Conservation (phyloP, 2,888 invertebrate species). For the Neria commutata region DNA sequence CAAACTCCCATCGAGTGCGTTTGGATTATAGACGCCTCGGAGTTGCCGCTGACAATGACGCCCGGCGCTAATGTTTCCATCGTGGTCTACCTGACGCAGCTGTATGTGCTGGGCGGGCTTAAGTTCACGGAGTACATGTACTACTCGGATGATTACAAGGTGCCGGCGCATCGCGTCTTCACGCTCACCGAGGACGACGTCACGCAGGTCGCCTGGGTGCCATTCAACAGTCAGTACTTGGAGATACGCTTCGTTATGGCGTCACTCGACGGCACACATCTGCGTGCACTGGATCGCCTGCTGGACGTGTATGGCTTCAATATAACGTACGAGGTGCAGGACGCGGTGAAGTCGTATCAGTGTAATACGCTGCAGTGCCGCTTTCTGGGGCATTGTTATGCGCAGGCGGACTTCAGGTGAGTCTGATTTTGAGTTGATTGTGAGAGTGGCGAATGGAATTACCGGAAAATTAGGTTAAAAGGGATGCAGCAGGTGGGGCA, state of each 20-base stretch:
- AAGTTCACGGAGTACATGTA: slow-evolving; percentile 79
- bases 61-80: slow-evolving; percentile 70
- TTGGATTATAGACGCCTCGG: slow-evolving; percentile 86
- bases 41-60: slow-evolving; percentile 39
- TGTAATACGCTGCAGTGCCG: slow-evolving; percentile 85
- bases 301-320: slow-evolving; percentile 91
- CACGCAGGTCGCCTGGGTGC: slow-evolving; percentile 69
- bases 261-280: slow-evolving; percentile 78
- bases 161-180: slow-evolving; percentile 71
- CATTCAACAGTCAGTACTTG: slow-evolving; percentile 74
- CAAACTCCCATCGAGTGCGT: slow-evolving; percentile 82
- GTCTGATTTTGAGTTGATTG: too few relatives aligned
- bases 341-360: slow-evolving; percentile 65
- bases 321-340: slow-evolving; percentile 83
- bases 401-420: slow-evolving; percentile 74
- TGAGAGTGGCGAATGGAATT: too few relatives aligned
- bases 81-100: slow-evolving; percentile 85
- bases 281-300: slow-evolving; percentile 79
- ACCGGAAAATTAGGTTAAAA: too few relatives aligned
- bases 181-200: slow-evolving; percentile 77
- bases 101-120: slow-evolving; percentile 80
- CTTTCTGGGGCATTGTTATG: slow-evolving; percentile 84
- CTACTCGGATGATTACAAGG: slow-evolving; percentile 73
- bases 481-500: too few relatives aligned
- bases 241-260: slow-evolving; percentile 79